Percentiles rank a stretch among this genome's conserved stretches.
These are phyloP conservation scores for Lucifuga dentata DNA, from an alignment of 2,113 vertebrate species.

Conservation along the genomic window DNA sequence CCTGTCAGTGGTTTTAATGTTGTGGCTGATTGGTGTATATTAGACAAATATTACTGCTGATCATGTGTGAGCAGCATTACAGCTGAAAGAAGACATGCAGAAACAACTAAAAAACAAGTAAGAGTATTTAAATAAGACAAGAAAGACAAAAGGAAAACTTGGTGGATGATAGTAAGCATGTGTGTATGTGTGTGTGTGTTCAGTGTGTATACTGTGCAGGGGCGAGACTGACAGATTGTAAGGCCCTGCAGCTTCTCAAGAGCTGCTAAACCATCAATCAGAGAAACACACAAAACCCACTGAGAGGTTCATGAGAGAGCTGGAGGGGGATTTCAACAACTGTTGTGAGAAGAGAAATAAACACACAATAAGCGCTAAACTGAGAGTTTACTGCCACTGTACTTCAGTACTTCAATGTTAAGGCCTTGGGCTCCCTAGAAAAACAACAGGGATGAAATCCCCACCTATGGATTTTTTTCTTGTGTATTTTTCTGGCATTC, in stretches of 20 bases:
- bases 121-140: too few species aligned
- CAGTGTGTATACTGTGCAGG: conserved; percentile 2
- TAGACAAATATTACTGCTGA: too few species aligned
- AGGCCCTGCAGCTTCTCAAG: conserved; percentile 54
- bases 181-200: conserved; percentile 27
- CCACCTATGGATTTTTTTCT: conserved; percentile 1
- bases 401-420: conserved; percentile 9
- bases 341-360: conserved; percentile 14
- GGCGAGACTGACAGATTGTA: conserved; percentile 43
- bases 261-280: conserved; percentile 53
- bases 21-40: too few species aligned
- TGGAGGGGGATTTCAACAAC: conserved; percentile 33
- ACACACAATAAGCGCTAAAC: conserved; percentile 18
- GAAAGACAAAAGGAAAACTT: too few species aligned
- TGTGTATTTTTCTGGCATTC: conserved; percentile 1
- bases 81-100: too few species aligned
- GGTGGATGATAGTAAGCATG: conserved; percentile 24
- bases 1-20: too few species aligned
- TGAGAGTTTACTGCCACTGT: conserved; percentile 26
- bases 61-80: too few species aligned
- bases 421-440: conserved; percentile 10
- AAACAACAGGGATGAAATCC: conserved; percentile 1
- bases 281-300: conserved; percentile 30
- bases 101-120: too few species aligned
- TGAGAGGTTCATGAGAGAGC: conserved; percentile 35